Percentiles rank a stretch among this genome's conserved stretches.
These are phyloP conservation scores for Stenolophus ochropezus DNA, from an alignment of 2,888 invertebrate genomes.

Conservation along the genomic window DNA sequence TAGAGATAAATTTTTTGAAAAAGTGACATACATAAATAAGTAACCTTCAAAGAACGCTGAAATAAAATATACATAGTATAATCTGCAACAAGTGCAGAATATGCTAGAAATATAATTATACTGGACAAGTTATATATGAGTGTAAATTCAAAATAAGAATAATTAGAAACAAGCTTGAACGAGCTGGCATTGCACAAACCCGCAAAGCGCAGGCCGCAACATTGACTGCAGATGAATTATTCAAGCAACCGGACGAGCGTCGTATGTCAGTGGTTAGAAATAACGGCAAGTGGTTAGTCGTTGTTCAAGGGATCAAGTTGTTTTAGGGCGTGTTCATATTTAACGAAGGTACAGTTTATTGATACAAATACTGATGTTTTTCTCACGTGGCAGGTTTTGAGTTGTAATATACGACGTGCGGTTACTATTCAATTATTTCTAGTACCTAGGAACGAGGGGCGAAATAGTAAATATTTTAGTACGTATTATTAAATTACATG, in stretches of 20 bases:
- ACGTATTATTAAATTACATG: background rate
- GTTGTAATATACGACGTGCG: background rate
- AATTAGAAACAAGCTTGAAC: background rate
- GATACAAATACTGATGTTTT: constrained; percentile 19
- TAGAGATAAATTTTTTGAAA: no score
- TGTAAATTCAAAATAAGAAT: background rate
- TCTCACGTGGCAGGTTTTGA: background rate
- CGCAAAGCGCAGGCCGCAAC: background rate
- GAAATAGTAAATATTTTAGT: background rate
- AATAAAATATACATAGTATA: no score
- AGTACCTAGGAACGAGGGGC: background rate
- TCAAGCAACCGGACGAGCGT: background rate
- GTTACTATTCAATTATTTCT: background rate
- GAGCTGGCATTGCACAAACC: background rate
- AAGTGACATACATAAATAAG: no score
- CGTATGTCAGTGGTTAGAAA: background rate
- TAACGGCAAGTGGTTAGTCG: background rate
- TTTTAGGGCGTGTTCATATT: constrained; percentile 2
- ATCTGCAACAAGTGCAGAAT: no score
- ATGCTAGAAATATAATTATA: no score
- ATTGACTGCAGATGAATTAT: background rate
- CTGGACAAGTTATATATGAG: no score
- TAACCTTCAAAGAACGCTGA: no score
- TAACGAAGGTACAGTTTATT: constrained; percentile 10
- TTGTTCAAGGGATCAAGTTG: background rate